phyloP scores from a whole-genome alignment of 2,113 vertebrate species.

The Dinomys branickii region DNA sequence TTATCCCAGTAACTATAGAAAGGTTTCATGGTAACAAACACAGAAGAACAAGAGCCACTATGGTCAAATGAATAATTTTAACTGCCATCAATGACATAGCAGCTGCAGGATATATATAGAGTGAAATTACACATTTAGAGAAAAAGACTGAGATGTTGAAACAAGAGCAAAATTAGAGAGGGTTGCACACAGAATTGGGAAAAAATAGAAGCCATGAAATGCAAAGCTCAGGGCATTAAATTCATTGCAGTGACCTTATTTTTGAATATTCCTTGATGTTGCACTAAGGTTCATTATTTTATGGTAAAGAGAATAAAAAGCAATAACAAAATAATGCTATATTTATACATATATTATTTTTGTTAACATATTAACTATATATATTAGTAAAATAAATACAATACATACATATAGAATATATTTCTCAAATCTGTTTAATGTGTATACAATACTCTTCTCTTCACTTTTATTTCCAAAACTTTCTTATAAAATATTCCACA shows the following conservation, averaged over 20 bases:
- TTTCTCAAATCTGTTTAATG: background rate
- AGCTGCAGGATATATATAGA: conserved; percentile 53
- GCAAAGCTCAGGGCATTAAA: conserved; percentile 3
- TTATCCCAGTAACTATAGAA: conserved; percentile 43
- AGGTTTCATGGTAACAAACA: conserved; percentile 28
- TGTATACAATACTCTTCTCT: background rate
- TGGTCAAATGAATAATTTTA: conserved; percentile 39
- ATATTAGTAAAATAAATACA: background rate
- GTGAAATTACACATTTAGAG: conserved; percentile 52
- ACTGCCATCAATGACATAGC: background rate
- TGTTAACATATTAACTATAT: background rate
- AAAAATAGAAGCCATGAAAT: conserved; percentile 9
- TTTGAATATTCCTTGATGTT: background rate
- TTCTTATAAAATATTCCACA: background rate
- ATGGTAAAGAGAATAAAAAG: too few relatives aligned
- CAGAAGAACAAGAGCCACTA: background rate
- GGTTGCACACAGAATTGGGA: background rate
- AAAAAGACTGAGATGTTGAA: conserved; percentile 36
- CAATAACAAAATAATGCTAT: too few relatives aligned
- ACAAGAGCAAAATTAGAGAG: conserved; percentile 51
- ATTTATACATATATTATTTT: background rate
- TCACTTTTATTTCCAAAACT: background rate
- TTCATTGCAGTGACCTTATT: background rate
- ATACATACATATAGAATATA: background rate
- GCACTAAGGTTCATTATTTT: background rate